phyloP scores from a whole-genome alignment of 2,888 invertebrate species.

The Tetropium fuscum region DNA sequence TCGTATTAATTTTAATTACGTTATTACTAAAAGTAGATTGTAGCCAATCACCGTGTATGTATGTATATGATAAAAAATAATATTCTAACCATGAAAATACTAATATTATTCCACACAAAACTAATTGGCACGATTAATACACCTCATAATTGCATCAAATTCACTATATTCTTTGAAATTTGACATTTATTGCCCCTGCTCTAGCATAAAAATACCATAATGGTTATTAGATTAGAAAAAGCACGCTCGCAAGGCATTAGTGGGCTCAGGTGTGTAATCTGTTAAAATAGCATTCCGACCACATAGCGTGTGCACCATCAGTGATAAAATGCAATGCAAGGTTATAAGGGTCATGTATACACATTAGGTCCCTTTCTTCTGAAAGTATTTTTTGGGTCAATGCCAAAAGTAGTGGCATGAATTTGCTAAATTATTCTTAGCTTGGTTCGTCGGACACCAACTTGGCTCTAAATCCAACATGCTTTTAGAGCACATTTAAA shows the following conservation, averaged over 20 bases:
- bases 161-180: too few species aligned
- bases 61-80: too few species aligned
- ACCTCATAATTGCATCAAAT: too few species aligned
- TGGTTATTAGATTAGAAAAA: neutral
- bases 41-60: too few species aligned
- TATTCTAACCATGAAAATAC: too few species aligned
- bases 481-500: constrained; percentile 17
- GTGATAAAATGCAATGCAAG: constrained; percentile 22
- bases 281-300: neutral
- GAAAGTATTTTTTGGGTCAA: constrained; percentile 20
- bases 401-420: constrained; percentile 18
- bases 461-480: constrained; percentile 1
- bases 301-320: constrained; percentile 10
- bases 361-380: constrained; percentile 5
- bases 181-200: neutral
- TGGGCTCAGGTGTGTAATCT: constrained; percentile 15
- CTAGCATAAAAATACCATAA: neutral
- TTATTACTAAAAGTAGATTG: too few species aligned
- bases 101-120: too few species aligned
- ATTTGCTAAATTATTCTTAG: constrained; percentile 23
- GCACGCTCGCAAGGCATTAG: constrained; percentile 14
- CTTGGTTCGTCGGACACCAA: neutral
- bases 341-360: constrained; percentile 18
- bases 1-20: too few species aligned
- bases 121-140: too few species aligned